phyloP scores from a whole-genome alignment of 2,113 vertebrate species.

The Hippolais icterina region DNA sequence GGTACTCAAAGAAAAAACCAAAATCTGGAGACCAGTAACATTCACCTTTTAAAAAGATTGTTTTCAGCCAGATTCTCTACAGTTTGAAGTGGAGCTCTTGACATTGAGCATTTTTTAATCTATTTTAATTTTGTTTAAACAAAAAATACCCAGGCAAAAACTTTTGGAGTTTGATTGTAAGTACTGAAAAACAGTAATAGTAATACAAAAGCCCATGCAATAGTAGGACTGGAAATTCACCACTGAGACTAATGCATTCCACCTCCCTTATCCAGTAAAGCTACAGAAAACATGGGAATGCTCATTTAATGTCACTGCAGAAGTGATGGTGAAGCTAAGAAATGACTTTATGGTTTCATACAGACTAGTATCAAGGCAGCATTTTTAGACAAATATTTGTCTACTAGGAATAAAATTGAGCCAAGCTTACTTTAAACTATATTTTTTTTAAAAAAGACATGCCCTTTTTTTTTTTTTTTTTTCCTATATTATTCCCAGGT shows the following conservation, averaged over 20 bases:
- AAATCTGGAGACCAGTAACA: not conserved
- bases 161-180: not conserved
- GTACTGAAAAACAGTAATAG: not conserved
- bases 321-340: not conserved
- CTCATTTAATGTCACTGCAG: not conserved
- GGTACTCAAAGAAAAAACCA: not conserved
- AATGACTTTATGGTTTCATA: not conserved
- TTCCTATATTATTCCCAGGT: not conserved
- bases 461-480: not conserved
- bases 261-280: not conserved
- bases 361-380: not conserved
- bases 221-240: not conserved
- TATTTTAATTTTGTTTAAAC: not conserved
- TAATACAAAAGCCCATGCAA: not conserved
- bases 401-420: not conserved
- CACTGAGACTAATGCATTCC: not conserved
- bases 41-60: not conserved
- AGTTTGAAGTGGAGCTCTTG: not conserved
- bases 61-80: not conserved
- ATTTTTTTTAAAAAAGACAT: not conserved
- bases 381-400: not conserved
- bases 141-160: not conserved
- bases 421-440: not conserved
- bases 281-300: not conserved
- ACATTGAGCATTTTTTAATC: not conserved